A percentile compares a stretch with the other conserved stretches of the same genome.
Conservation (phyloP, 2,888 invertebrate genomes). For the Chrysodeixis includens region DNA sequence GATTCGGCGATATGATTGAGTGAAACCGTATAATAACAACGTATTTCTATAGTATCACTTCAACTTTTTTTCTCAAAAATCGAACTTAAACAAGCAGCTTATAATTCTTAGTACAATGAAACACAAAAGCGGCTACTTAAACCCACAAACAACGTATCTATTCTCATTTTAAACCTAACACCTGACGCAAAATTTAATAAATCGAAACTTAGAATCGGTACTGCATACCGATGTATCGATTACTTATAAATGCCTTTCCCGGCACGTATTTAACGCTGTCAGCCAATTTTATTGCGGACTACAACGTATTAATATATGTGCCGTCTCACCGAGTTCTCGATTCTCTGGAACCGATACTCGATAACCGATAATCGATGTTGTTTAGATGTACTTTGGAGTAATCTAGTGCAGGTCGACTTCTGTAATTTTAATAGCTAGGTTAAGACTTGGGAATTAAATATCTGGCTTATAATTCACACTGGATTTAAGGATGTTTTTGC, state of each 20-base stretch:
- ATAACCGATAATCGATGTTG: constrained; percentile 66
- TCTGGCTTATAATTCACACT: constrained; percentile 7
- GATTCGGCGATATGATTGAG: too few relatives aligned
- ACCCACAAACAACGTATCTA: constrained; percentile 50
- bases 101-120: constrained; percentile 22
- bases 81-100: neutral
- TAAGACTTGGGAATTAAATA: constrained; percentile 39
- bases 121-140: constrained; percentile 27
- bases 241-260: constrained; percentile 84
- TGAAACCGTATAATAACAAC: too few relatives aligned
- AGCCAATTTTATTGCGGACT: constrained; percentile 77
- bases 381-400: constrained; percentile 58
- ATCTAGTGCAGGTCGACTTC: constrained; percentile 49
- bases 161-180: constrained; percentile 57
- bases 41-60: neutral
- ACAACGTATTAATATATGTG: constrained; percentile 76
- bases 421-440: constrained; percentile 48
- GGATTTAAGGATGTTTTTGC: constrained; percentile 16
- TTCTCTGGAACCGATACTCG: constrained; percentile 74
- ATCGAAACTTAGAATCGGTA: constrained; percentile 77
- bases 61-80: neutral
- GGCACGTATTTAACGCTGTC: constrained; percentile 84
- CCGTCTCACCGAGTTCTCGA: constrained; percentile 67
- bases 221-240: constrained; percentile 84
- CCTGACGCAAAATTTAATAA: constrained; percentile 67